A percentile compares a stretch with the other conserved stretches of the same genome.
phyloP scores from a whole-genome alignment of 2,888 invertebrate genomes.

The Nemurella pictetii region DNA sequence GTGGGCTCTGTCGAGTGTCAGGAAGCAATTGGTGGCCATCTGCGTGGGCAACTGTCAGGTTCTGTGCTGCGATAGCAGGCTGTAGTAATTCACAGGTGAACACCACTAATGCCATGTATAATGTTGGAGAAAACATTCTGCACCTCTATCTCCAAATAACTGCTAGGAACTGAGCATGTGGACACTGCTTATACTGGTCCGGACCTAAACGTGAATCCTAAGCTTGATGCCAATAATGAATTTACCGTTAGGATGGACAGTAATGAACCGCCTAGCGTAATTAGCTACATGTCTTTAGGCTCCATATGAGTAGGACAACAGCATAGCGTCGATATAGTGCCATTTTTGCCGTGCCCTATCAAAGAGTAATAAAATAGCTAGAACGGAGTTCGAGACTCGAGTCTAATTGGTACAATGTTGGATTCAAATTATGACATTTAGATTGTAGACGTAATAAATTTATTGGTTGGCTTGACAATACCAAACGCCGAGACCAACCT shows the following conservation, averaged over 20 bases:
- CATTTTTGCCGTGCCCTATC: background rate
- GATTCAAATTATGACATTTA: background rate
- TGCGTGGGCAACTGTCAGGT: background rate
- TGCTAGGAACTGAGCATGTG: background rate
- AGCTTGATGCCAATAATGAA: background rate
- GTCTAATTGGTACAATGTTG: background rate
- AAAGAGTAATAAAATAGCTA: background rate
- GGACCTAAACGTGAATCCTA: background rate
- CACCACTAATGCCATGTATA: background rate
- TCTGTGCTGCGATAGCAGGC: background rate
- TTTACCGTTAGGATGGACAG: background rate
- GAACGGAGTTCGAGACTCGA: background rate
- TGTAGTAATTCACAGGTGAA: background rate
- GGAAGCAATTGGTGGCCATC: background rate
- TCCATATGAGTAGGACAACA: background rate
- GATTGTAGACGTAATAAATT: background rate
- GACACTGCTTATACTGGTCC: background rate
- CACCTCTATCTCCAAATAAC: background rate
- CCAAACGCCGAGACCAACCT: background rate
- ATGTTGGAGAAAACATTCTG: background rate
- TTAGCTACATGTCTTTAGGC: background rate
- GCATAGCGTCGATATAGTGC: background rate
- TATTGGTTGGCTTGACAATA: background rate
- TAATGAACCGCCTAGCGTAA: background rate
- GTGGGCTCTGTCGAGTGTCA: background rate